Evolutionary conservation across 1,140 invertebrate genomes (phyloP), one percentile per base, ranked within the genome.

Genomic region (Holotrichia oblita): DNA sequence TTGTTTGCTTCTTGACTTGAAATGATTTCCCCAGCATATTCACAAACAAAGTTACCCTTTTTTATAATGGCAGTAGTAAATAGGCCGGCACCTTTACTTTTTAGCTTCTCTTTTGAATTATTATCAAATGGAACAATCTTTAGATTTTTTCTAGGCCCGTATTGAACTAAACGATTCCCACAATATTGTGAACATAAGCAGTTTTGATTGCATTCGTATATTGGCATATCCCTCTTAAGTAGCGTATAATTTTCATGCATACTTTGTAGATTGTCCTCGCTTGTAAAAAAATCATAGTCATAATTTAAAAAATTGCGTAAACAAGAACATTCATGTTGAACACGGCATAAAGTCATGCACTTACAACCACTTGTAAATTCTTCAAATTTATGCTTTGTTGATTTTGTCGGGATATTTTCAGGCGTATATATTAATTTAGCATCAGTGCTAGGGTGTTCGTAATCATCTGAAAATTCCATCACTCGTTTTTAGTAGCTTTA

Each of bases 11-110:
- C 93, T 6, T 87, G 79, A 77, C 89, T 83, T 17, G 91, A 90
- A 76, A 97, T 89, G 0, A 98, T 87, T 88, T 98, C 96, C 0
- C 97, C 97, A 12, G 95, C 96, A 89, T 98, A 98, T 89, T 98
- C 96, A 87, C 97, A 97, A 79, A 98, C 90, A 87, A 97, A 98
- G 69, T 89, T 89, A 0, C 93, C 93, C 80, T 87, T 87, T 0
- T 85, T 83, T 74, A 98, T 93, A 4, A 77, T 59, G 24, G 85
- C 83, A 61, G 82, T 86, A 0, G 93, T 92, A 79, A 91, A 91
- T 7, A 99, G 83, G 2, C 95, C 95, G 73, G 91, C 88, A 17
- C 96, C 96, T 89, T 95, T 96, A 42, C 40, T 27, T 74, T 74
- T 74, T 8, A 40, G 12, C 12, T 74, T 20, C 17, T 40, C 40